phyloP scores from a whole-genome alignment of 2,113 vertebrate species.

The Daboia siamensis region DNA sequence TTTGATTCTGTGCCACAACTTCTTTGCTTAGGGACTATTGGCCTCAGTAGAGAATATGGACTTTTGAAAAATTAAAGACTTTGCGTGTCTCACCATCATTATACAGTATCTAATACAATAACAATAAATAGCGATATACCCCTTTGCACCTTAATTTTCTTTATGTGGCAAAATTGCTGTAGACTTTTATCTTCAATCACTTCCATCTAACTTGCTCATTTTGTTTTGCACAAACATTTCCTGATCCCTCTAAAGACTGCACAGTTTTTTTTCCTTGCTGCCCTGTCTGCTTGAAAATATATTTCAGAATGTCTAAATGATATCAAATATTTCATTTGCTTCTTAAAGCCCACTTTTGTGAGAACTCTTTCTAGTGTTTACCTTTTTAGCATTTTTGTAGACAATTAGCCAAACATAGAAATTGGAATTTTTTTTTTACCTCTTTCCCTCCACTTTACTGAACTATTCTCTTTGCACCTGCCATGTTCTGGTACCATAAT shows the following conservation, averaged over 20 bases:
- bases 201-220: too few species aligned
- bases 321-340: not conserved
- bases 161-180: too few species aligned
- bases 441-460: not conserved
- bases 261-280: not conserved
- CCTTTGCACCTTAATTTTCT: not conserved
- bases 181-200: not conserved
- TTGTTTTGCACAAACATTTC: too few species aligned
- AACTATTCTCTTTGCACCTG: not conserved
- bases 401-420: not conserved
- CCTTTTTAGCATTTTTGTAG: not conserved
- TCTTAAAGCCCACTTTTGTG: not conserved
- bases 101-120: not conserved
- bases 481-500: constrained; percentile 3
- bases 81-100: too few species aligned
- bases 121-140: not conserved
- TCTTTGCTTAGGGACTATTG: not conserved
- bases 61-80: not conserved
- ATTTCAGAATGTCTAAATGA: not conserved
- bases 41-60: not conserved
- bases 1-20: not conserved
- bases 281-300: not conserved
- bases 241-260: not conserved
- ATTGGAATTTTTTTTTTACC: not conserved
- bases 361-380: not conserved